Base-by-base conservation (phyloP, 2,113 vertebrate genomes). In the Hylia prasina region DNA sequence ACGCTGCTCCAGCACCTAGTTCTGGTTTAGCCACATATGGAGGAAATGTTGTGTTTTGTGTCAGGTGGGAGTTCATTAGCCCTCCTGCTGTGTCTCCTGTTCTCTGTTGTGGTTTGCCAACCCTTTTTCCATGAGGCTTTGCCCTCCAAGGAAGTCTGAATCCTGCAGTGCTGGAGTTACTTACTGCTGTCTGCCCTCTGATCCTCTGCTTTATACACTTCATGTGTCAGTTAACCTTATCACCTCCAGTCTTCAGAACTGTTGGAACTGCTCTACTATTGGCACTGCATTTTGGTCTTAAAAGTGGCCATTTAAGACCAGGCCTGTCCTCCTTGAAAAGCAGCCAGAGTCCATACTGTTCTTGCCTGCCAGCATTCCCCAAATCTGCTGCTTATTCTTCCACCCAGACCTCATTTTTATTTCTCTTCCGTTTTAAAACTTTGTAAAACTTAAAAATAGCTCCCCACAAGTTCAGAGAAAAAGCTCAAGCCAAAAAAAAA, bases 371-470 rank as follows among this genome's bases (percentile, higher is more conserved):
- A 97, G 69, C 79, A 77, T 94, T 96, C 81, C 53, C 64, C 1
- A 93, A 88, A 92, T 86, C 77, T 93, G 79, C 71, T 64, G 48
- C 78, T 88, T 80, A 56, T 92, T 95, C 57, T 78, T 94, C 82
- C 60, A 95, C 48, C 56, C 93, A 90, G 76, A 81, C 21, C 61
- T 96, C 56, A 70, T 92, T 95, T 95, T 92, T 60, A 63, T 81
- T 95, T 90, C 76, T 79, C 65, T 92, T 95, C 94, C 53, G 2
- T 85, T 93, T 92, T 81, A 90, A 96, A 94, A 87, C 79, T 72
- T 87, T 35, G 44, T 39, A 58, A 70, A 73, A 79, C 68, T 94
- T 96, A 97, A 98, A 97, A 98, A 97, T 97, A 97, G 72, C 51
- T 91, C 40, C 37, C 57, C 90, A 44, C 51, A 86, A 93, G 82